Percentiles rank a stretch among this genome's conserved stretches.
These are phyloP conservation scores for Parambassis ranga DNA, from an alignment of 2,797 vertebrate species.

Conservation along the genomic window DNA sequence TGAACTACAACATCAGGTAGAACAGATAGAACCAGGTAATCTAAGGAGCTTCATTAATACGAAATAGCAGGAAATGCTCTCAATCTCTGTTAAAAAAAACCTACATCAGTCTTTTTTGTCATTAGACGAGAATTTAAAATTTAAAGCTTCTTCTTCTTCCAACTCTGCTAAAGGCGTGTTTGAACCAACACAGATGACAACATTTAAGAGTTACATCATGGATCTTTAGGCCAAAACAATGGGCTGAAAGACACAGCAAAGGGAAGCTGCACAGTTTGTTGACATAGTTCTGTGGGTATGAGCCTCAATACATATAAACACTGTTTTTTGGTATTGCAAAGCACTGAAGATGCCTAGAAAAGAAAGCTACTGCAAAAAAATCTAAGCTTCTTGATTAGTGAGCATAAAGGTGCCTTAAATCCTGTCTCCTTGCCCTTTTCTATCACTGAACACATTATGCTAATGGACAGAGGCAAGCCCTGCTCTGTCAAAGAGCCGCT, in stretches of 20 bases:
- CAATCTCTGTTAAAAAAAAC: no score
- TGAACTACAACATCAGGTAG: background rate
- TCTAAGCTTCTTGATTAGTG: background rate
- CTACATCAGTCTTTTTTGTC: no score
- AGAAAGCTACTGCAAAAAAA: background rate
- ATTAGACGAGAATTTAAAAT: no score
- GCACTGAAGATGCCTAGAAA: background rate
- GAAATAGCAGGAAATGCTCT: background rate
- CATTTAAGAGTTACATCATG: no score
- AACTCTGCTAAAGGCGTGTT: background rate
- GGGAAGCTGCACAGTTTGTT: background rate
- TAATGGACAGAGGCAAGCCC: slow-evolving; percentile 53
- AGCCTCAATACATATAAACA: background rate
- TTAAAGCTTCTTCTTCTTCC: background rate
- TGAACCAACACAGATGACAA: no score
- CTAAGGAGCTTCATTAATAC: background rate
- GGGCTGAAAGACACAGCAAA: background rate
- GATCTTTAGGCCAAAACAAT: background rate
- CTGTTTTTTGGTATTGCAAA: no score
- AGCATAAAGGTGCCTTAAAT: slow-evolving; percentile 6
- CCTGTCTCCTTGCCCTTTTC: slow-evolving; percentile 34
- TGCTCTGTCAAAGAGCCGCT: slow-evolving; percentile 46
- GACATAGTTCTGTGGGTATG: background rate
- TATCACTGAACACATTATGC: slow-evolving; percentile 61
- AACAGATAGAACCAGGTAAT: background rate